Base-by-base conservation (phyloP, 1,140 invertebrate species). In the Globodera rostochiensis region DNA sequence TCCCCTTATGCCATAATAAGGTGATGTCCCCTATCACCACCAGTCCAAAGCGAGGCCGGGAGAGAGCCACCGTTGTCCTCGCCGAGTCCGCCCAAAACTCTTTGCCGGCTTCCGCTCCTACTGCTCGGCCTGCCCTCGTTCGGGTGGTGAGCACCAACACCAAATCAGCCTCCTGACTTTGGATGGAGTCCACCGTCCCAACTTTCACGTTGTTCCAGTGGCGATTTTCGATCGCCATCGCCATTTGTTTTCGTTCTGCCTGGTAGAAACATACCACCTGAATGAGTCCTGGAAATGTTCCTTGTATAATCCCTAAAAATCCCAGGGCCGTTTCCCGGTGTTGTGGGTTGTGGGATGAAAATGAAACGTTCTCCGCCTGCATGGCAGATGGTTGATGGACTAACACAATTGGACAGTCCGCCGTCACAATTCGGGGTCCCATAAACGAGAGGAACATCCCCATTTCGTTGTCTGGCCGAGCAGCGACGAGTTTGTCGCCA, bases 41-140 rank as follows among this genome's bases (percentile, higher is more conserved):
- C 0, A 73, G 15, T 3, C 71, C 71, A 53, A 49, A 73, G 2
- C n/a, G 15, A 19, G 71, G 15, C 2, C 71, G 46, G 6, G 71
- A 73, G 15, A 73, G 5, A 0, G 71, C 71, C 2, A 73, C 71
- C 0, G 46, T 73, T 19, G 71, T 73, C 13, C 71, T 13, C 13
- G 46, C 46, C 15, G 71, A 6, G n/a, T 73, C 71, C 46, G 71
- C 15, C 71, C 71, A 73, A 25, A 73, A 73, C 6, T 53, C 71
- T 53, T 73, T 73, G 13, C 50, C 71, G 15, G 19, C n/a, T 4
- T 73, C 21, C 19, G 19, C 15, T 15, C 6, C 25, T 25, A 7
- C 46, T 4, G 36, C 19, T 19, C 47, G 70, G 4, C 47, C 46
- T 2, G 50, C 71, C 19, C 71, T 6, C 6, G 71, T 73, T 4